These are phyloP conservation scores for Butorides virescens DNA, from an alignment of 2,113 vertebrate species.

Conservation along the genomic window DNA sequence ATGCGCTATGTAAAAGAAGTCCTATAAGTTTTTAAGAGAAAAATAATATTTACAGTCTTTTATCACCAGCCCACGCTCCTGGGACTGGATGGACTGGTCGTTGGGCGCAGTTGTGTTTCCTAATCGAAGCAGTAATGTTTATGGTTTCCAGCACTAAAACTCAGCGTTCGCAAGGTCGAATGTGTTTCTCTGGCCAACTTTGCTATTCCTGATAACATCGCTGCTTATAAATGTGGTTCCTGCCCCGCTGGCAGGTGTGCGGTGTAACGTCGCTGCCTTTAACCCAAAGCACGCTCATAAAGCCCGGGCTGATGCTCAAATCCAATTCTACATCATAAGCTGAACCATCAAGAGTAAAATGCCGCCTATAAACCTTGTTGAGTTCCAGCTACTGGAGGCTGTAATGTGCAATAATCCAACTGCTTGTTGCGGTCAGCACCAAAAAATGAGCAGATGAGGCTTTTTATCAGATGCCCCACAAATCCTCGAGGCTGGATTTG, in stretches of 20 bases:
- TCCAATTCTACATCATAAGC: not conserved
- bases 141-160: not conserved
- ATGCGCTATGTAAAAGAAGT: not conserved
- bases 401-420: not conserved
- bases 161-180: not conserved
- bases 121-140: not conserved
- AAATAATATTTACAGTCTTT: not conserved
- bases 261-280: not conserved
- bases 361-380: not conserved
- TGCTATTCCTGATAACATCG: not conserved
- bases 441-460: not conserved
- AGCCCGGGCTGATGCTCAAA: not conserved
- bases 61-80: not conserved
- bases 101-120: not conserved
- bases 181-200: not conserved
- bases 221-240: not conserved
- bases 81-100: not conserved
- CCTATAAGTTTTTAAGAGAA: not conserved
- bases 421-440: not conserved
- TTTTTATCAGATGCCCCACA: not conserved
- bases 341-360: not conserved
- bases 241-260: not conserved
- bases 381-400: not conserved
- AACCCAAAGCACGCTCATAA: not conserved
- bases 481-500: not conserved